Base-by-base conservation (phyloP, 2,888 invertebrate genomes). In the Cantharis rufa region DNA sequence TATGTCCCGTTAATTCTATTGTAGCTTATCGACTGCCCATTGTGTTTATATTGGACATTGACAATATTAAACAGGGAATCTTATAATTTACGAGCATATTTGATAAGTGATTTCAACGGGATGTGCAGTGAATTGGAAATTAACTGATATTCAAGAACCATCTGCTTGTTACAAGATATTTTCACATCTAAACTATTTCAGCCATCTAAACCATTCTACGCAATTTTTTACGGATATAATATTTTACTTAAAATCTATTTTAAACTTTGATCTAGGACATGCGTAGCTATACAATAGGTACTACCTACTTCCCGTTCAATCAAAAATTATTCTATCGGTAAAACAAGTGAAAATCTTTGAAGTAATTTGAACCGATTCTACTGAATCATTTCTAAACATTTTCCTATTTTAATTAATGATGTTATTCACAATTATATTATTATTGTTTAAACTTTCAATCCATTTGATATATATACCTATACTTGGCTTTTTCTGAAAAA, bases 1-100 rank as follows among this genome's bases (percentile, higher is more conserved):
- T 88, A 88, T 87, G 86, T 87, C 79, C 86, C 86, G 86, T 86
- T 87, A 87, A 87, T 87, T 84, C 86, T 79, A 86, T 87, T 86
- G 86, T 86, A 78, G 83, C 82, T 75, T 82, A 85, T 86, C 84
- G 86, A 86, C 82, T 84, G 85, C 86, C 86, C 84, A 84, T 87
- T 87, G 86, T 87, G 86, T 86, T 87, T 87, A 84, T 81, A 86
- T 87, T 86, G 86, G 86, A 84, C 86, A 86, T 81, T 86, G 86
- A 87, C 87, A 86, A 85, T 85, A 86, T 86, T 86, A 86, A 66
- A 86, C 85, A 83, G 82, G 79, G 75, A 81, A 78, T 81, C 70
- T 75, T 76, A 83, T 84, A 84, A 86, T 86, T 86, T 86, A 86
- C 84, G 84, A 81, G 78, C 72, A 81, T 81, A 81, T 83, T 82